phyloP scores from a whole-genome alignment of 2,888 invertebrate species.

The Cosmorhoe ocellata region DNA sequence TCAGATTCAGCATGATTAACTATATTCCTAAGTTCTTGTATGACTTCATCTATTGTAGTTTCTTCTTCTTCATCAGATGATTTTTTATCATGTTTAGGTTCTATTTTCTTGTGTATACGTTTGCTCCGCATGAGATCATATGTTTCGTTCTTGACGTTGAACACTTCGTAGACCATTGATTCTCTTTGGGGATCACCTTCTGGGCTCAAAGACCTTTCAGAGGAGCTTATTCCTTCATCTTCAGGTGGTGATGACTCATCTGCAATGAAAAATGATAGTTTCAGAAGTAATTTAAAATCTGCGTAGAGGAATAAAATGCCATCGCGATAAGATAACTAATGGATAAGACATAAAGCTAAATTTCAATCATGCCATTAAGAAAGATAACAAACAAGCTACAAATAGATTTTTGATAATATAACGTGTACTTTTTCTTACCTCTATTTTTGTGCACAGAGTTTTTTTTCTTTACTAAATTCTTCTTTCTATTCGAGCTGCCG shows the following conservation, averaged over 20 bases:
- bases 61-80: slow-evolving; percentile 86
- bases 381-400: too few relatives aligned
- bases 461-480: slow-evolving; percentile 79
- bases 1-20: slow-evolving; percentile 92
- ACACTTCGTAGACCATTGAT: slow-evolving; percentile 84
- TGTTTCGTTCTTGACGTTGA: slow-evolving; percentile 82
- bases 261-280: slow-evolving; percentile 48
- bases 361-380: too few relatives aligned
- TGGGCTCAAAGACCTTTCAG: slow-evolving; percentile 90
- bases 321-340: too few relatives aligned
- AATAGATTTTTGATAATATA: too few relatives aligned
- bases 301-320: not conserved
- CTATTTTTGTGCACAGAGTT: slow-evolving; percentile 67
- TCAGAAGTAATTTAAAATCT: too few relatives aligned
- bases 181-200: slow-evolving; percentile 85
- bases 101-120: slow-evolving; percentile 68
- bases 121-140: slow-evolving; percentile 75
- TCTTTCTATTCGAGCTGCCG: slow-evolving; percentile 73
- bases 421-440: slow-evolving; percentile 51
- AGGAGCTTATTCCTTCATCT: slow-evolving; percentile 94
- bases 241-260: slow-evolving; percentile 90
- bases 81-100: slow-evolving; percentile 62
- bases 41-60: slow-evolving; percentile 93
- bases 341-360: too few relatives aligned
- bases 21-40: slow-evolving; percentile 92